Evolutionary conservation across 2,797 vertebrate species (phyloP), one percentile per base, ranked within the genome.

Genomic region (Tinamus major): DNA sequence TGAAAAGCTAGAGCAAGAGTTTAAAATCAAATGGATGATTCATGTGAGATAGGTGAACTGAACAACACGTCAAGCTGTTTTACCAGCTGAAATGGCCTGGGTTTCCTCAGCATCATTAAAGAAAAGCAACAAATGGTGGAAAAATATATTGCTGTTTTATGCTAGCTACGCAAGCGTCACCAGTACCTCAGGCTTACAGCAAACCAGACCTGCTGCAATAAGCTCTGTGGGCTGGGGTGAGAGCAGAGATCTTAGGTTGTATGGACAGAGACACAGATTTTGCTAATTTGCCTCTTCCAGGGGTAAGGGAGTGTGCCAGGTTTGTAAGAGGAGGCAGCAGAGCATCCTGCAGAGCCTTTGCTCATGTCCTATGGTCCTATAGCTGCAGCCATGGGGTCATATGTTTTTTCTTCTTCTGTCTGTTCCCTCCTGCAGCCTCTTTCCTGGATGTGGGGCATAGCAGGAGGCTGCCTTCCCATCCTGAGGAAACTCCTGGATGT

Each of bases 11-110:
- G 92, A 94, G 59, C 78, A 88, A 92, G 87, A 94, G 90, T 96
- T 94, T 96, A 94, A 95, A 95, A 97, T 97, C 94, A 95, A 95
- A 90, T 67, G 85, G 70, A 68, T 96, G 96, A 97, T 95, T 97
- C 95, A 96, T 94, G 91, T 77, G 92, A 87, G 85, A 95, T 93
- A 95, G 31, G 72, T 78, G 92, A 87, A 67, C 62, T 58, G 89
- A 86, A 14, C 88, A 93, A 93, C 91, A 94, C 84, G 81, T 96
- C 18, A 78, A 86, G 61, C 80, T 87, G 78, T 89, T 89, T 64
- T 62, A 80, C 71, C 61, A 78, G 64, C 53, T 94, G 75, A 91
- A 95, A 89, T 63, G 89, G 69, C 87, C 96, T 96, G 93, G 37
- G 27, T 92, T 96, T 96, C 79, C 83, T 96, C 94, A 95, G 78